Conservation (phyloP, 2,797 vertebrate species). For the Tokudaia tokunoshimensis region DNA sequence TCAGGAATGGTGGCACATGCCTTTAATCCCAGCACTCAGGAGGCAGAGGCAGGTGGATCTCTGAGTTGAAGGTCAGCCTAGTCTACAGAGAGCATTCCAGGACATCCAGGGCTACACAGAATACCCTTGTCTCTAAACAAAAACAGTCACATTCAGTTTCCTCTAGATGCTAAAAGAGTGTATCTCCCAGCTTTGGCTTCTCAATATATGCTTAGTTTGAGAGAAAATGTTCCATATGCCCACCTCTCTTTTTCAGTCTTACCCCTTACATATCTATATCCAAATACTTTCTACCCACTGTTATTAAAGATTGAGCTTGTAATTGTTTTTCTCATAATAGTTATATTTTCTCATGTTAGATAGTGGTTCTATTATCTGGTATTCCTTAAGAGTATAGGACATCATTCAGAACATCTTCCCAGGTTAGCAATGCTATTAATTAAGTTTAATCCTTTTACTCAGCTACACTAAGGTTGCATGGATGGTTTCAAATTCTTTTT, state of each 20-base stretch:
- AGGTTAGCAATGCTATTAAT: background rate
- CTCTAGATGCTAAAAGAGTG: background rate
- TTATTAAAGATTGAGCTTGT: constrained; percentile 25
- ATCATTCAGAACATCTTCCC: constrained; percentile 3
- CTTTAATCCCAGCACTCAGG: background rate
- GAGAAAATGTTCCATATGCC: background rate
- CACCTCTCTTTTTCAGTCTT: background rate
- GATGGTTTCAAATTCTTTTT: constrained; percentile 40
- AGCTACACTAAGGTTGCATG: constrained; percentile 16
- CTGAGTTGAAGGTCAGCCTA: background rate
- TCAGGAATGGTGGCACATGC: too few species aligned
- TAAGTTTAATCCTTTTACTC: background rate
- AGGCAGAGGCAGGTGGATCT: background rate
- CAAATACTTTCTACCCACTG: background rate
- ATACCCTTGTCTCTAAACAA: background rate
- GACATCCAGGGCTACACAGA: background rate
- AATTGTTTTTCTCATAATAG: constrained; percentile 34
- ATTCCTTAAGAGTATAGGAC: constrained; percentile 12
- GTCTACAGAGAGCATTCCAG: background rate
- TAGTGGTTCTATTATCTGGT: background rate
- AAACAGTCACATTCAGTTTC: background rate
- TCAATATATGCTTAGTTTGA: background rate
- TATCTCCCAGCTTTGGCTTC: background rate
- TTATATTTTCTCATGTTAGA: background rate
- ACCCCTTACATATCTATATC: background rate